A percentile compares a stretch with the other conserved stretches of the same genome.
These are phyloP conservation scores for Pseudococcus longispinus DNA, from an alignment of 2,888 invertebrate genomes.

Conservation along the genomic window DNA sequence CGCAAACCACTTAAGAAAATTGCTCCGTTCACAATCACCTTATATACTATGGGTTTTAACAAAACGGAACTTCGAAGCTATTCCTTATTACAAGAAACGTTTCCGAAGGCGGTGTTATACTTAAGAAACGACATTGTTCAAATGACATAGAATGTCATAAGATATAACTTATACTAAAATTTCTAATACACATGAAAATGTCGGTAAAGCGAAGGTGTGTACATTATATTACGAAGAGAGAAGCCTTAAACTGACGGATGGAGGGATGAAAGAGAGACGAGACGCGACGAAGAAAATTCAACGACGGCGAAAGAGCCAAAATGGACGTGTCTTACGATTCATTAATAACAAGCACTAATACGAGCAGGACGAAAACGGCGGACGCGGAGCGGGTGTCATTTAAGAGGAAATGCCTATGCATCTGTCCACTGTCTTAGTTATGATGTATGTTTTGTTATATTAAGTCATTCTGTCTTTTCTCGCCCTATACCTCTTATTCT, in stretches of 20 bases:
- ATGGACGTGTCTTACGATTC: slow-evolving; percentile 57
- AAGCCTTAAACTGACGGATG: slow-evolving; percentile 20
- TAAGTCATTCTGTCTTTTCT: slow-evolving; percentile 54
- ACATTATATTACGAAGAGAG: slow-evolving; percentile 49
- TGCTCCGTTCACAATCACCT: background rate
- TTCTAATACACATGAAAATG: slow-evolving; percentile 53
- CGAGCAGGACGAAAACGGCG: slow-evolving; percentile 37
- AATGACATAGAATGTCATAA: slow-evolving; percentile 49
- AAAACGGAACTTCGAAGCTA: slow-evolving; percentile 32
- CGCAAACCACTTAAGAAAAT: slow-evolving; percentile 49
- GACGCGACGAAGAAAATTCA: slow-evolving; percentile 22
- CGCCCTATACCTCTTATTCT: background rate
- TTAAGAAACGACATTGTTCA: slow-evolving; percentile 39
- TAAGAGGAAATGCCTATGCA: slow-evolving; percentile 57
- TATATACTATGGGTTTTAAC: slow-evolving; percentile 27
- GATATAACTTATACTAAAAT: slow-evolving; percentile 52
- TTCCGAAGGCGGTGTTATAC: slow-evolving; percentile 48
- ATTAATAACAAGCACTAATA: slow-evolving; percentile 55
- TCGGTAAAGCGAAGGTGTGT: slow-evolving; percentile 29
- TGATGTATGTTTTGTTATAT: slow-evolving; percentile 57
- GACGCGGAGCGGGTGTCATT: slow-evolving; percentile 52
- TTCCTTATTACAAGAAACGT: slow-evolving; percentile 47
- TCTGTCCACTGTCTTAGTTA: slow-evolving; percentile 57
- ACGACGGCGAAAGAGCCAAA: slow-evolving; percentile 31
- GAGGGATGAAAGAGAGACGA: slow-evolving; percentile 1